Conservation (phyloP, 2,797 vertebrate genomes). For the Aulostomus chinensis region DNA sequence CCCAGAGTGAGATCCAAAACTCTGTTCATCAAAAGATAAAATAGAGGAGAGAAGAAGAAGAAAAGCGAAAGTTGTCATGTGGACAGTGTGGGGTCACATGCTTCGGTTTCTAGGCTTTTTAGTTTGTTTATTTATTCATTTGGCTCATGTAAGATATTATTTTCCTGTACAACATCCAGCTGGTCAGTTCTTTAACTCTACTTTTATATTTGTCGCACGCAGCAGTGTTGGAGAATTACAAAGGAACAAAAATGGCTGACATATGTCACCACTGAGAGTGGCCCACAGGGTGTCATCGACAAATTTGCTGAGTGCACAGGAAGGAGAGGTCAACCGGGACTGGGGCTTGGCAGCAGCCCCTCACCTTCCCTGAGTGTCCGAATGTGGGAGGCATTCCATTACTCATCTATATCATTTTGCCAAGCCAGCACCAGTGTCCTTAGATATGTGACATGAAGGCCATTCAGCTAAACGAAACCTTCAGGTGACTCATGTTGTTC, state of each 20-base stretch:
- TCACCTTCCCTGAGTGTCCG: slow-evolving; percentile 79
- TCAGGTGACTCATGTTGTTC: slow-evolving; percentile 63
- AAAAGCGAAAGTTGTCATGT: slow-evolving; percentile 30
- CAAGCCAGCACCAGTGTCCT: slow-evolving; percentile 77
- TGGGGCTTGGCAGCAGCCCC: slow-evolving; percentile 75
- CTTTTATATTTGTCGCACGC: slow-evolving; percentile 4
- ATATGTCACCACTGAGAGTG: slow-evolving; percentile 48
- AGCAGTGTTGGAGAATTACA: slow-evolving; percentile 26
- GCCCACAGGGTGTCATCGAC: slow-evolving; percentile 51
- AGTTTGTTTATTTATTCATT: slow-evolving; percentile 10
- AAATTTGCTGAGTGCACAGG: slow-evolving; percentile 70
- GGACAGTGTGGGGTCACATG: slow-evolving; percentile 14
- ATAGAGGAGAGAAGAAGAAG: neutral
- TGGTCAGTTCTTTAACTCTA: neutral
- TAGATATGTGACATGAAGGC: slow-evolving; percentile 77
- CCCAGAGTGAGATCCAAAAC: slow-evolving; percentile 60
- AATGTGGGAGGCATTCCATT: slow-evolving; percentile 77
- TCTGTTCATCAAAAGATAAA: slow-evolving; percentile 49
- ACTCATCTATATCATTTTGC: slow-evolving; percentile 78
- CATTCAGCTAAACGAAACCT: slow-evolving; percentile 67
- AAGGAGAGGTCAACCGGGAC: slow-evolving; percentile 76
- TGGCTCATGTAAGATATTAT: slow-evolving; percentile 21
- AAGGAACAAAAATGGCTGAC: slow-evolving; percentile 59
- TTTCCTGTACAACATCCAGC: slow-evolving; percentile 1
- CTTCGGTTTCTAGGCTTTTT: too few relatives aligned